Evolutionary conservation across 2,888 invertebrate genomes (phyloP), one percentile per base, ranked within the genome.

Genomic region (Tetrapedia diversipes): DNA sequence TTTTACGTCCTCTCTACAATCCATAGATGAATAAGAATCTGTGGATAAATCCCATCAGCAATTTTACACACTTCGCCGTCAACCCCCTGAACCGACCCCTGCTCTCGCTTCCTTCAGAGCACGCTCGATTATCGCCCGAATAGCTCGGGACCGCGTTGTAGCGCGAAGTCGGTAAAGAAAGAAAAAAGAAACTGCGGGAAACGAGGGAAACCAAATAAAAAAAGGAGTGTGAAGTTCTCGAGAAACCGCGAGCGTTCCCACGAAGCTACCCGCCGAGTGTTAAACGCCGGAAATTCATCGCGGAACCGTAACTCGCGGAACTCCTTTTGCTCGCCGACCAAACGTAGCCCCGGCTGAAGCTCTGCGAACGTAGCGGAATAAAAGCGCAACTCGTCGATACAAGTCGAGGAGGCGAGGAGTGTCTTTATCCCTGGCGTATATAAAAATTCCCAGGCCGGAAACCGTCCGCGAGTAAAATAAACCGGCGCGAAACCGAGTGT

Each of bases 211-310:
- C 1, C 2, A 11, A 34, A 53, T n/a, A 43, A 32, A n/a, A 19
- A 11, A 32, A 10, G 1, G 32, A 43, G 6, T 22, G 43, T n/a
- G 54, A 64, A 65, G 41, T 24, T 16, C 22, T 3, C 14, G 0
- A 29, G 32, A n/a, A 54, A 11, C 32, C 53, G 11, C 7, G 10
- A 11, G 16, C n/a, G 24, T 54, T 11, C n/a, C 24, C n/a, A 4
- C 22, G n/a, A 32, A 34, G 27, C 43, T 27, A 32, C 41, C 43
- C 22, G 29, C 1, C 22, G 22, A 32, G 64, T 53, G 43, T 43
- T 54, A 43, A 54, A 53, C 53, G 39, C 16, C 22, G 32, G 29
- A 34, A 65, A 65, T 54, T 54, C 64, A 53, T 64, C 41, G 14
- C 22, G 29, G 41, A 39, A 34, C 43, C 39, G 60, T 60, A 60